Evolutionary conservation across 2,113 vertebrate species (phyloP).

Genomic region (Stercorarius parasiticus): DNA sequence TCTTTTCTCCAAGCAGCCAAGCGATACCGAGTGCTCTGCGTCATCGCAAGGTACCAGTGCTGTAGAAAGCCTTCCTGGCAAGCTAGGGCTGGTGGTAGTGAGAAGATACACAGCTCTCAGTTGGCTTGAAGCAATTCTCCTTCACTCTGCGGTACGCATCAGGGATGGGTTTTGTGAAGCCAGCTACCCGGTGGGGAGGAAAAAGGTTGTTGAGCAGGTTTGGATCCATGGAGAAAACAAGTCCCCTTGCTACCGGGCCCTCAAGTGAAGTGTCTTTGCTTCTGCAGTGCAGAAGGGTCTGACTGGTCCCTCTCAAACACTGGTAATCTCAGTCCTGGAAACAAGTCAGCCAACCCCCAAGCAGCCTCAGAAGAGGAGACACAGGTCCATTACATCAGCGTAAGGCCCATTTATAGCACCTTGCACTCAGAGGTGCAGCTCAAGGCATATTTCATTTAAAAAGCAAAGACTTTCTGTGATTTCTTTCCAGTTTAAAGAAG

Average conservation of each 20-base stretch:
- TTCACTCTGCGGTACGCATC: background rate
- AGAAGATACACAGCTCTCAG: background rate
- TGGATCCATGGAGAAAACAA: background rate
- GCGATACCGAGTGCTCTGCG: accelerated
- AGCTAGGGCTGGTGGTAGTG: background rate
- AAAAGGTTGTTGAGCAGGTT: background rate
- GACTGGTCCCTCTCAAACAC: background rate
- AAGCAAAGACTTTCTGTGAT: background rate
- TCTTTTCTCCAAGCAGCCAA: background rate
- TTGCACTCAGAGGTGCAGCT: background rate
- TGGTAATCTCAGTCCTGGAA: background rate
- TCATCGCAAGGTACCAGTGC: background rate
- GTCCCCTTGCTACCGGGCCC: background rate
- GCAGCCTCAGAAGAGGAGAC: background rate
- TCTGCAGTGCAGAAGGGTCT: background rate
- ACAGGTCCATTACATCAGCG: accelerated
- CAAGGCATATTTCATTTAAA: background rate
- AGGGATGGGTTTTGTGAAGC: background rate
- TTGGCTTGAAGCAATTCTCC: background rate
- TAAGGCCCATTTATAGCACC: background rate
- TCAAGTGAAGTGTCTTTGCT: background rate
- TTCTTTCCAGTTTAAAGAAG: background rate
- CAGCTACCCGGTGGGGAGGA: background rate
- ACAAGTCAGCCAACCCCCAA: background rate
- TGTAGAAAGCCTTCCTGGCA: background rate